Evolutionary conservation across 2,888 invertebrate species (phyloP).

Genomic region (Euzophera pinguis): DNA sequence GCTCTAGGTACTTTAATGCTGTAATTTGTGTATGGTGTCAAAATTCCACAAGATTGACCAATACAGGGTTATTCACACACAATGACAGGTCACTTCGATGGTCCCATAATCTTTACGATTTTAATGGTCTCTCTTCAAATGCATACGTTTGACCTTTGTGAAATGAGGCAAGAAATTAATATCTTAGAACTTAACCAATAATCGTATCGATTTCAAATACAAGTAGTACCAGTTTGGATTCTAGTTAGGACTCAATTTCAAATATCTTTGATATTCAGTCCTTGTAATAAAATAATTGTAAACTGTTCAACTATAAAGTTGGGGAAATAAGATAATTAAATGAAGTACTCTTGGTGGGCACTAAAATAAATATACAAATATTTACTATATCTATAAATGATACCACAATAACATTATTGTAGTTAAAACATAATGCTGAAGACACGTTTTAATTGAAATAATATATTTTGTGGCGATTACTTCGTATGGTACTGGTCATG

Average conservation of each 20-base stretch:
- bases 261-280: constrained; percentile 1
- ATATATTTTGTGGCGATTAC: too few species aligned
- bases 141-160: constrained; percentile 7
- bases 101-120: not conserved
- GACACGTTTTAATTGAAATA: too few species aligned
- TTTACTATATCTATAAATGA: not conserved
- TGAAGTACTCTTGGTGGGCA: not conserved
- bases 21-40: not conserved
- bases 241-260: constrained; percentile 4
- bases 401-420: not conserved
- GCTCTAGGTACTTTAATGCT: too few species aligned
- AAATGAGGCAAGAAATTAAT: constrained; percentile 11
- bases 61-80: not conserved
- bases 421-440: too few species aligned
- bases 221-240: constrained; percentile 5
- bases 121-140: not conserved
- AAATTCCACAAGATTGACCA: not conserved
- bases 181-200: constrained; percentile 10
- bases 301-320: not conserved
- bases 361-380: not conserved
- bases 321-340: constrained; percentile 4
- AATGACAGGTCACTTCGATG: not conserved
- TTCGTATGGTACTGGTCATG: too few species aligned
- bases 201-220: constrained; percentile 6
- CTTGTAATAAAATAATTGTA: not conserved